Evolutionary conservation across 2,113 vertebrate genomes (phyloP).

Genomic region (Gadus chalcogrammus): DNA sequence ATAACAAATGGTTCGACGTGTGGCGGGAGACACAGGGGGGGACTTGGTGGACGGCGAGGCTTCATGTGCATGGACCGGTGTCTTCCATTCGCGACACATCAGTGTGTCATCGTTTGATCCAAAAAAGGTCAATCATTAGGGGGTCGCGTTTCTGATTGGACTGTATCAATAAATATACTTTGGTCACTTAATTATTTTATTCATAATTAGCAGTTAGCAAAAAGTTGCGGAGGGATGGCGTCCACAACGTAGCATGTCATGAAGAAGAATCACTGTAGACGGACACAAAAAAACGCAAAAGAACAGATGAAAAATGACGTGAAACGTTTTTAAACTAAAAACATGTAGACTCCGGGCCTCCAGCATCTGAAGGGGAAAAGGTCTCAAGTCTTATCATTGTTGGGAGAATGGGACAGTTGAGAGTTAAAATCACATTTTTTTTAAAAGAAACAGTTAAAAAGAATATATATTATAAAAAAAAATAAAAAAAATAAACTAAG

Average conservation of each 20-base stretch:
- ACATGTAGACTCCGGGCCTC: conserved; percentile 3
- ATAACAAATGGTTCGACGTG: no score
- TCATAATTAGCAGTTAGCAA: conserved; percentile 53
- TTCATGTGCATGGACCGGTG: background rate
- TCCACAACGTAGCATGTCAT: conserved; percentile 32
- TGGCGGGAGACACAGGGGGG: conserved; percentile 16
- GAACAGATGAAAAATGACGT: conserved; percentile 32
- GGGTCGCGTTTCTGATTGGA: conserved; percentile 29
- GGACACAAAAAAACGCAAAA: conserved; percentile 40
- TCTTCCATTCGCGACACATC: background rate
- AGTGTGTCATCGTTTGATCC: conserved; percentile 5
- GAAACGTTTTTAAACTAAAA: background rate
- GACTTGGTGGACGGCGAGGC: background rate
- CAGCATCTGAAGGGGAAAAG: conserved; percentile 26
- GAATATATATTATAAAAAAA: conserved; percentile 59
- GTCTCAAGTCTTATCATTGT: conserved; percentile 29
- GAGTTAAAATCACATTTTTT: conserved; percentile 61
- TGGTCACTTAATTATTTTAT: conserved; percentile 65
- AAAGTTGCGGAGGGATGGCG: conserved; percentile 40
- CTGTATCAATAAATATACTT: conserved; percentile 68
- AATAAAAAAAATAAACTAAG: conserved; percentile 56
- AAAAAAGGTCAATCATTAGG: conserved; percentile 16
- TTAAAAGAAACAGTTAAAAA: conserved; percentile 63
- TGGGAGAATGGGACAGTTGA: conserved; percentile 23
- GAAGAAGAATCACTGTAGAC: conserved; percentile 32